These are phyloP conservation scores for Lucilia sericata DNA, from an alignment of 1,140 invertebrate genomes.

Conservation along the genomic window DNA sequence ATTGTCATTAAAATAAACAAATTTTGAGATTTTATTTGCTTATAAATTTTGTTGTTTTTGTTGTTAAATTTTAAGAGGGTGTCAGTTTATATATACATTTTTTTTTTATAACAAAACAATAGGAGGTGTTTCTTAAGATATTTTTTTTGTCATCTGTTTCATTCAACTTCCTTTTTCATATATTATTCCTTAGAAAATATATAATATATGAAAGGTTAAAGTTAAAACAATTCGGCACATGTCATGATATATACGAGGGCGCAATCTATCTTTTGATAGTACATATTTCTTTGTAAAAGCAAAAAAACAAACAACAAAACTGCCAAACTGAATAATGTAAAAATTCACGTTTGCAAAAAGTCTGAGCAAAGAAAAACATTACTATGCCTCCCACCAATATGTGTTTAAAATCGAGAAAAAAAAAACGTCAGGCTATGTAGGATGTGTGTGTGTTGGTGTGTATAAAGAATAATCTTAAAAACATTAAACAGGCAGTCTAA, in stretches of 20 bases:
- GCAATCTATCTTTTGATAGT: not conserved
- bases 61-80: no score
- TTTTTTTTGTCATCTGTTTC: no score
- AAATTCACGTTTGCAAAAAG: not conserved
- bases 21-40: no score
- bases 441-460: not conserved
- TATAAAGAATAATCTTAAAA: conserved; percentile 36
- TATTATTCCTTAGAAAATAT: not conserved
- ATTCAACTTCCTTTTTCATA: not conserved
- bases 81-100: no score
- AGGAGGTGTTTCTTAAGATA: no score
- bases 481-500: conserved; percentile 40
- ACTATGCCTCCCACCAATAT: conserved; percentile 17
- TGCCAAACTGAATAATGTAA: not conserved
- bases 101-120: no score
- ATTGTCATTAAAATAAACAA: no score
- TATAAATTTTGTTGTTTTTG: no score
- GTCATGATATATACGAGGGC: conserved; percentile 8
- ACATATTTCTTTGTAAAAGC: not conserved
- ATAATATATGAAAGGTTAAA: conserved; percentile 7
- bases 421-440: not conserved
- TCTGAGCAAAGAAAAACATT: not conserved
- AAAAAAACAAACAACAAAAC: not conserved
- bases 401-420: no score
- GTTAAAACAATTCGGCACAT: conserved; percentile 29